Evolutionary conservation across 2,797 vertebrate species (phyloP), one percentile per base, ranked within the genome.

Genomic region (Falco biarmicus): DNA sequence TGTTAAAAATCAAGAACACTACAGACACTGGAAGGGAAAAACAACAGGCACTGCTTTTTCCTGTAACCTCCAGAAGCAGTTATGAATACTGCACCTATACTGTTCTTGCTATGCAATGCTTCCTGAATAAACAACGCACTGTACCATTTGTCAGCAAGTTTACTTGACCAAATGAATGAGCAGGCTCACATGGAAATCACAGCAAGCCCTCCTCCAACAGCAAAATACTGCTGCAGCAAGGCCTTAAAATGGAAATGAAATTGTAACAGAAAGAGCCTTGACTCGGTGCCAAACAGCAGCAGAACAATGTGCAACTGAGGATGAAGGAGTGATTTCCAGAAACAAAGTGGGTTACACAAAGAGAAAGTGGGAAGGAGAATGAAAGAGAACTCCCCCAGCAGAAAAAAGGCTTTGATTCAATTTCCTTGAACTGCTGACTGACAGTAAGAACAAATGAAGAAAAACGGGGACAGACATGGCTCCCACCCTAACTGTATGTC

Each of bases 191-290:
- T 11, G 56, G 85, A 83, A 96, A 83, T 24, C 7, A 2, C 83
- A 65, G 56, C 77, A 48, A 92, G 48, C 22, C 43, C 48, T 87
- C 24, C 74, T 71, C 45, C 83, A 80, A 32, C 45, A 34, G 84
- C 41, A 41, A 60, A 82, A 66, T 51, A 25, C 45, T 60, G 64
- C 71, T 93, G 45, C 9, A 57, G 59, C 5, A 13, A 80, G 76
- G 70, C 64, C 84, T 93, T 78, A 85, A 93, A 93, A 91, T 78
- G 90, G 95, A 93, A 91, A 39, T 25, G 1, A 89, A 76, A 92
- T 57, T 4, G 9, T 54, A 65, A 93, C 81, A 94, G 90, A 90
- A 95, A 96, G 47, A 43, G 48, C 32, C 78, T 83, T 3, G 0
- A 87, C 64, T 71, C 39, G 6, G 37, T 89, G 91, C 88, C 88